Conservation (phyloP, 2,113 vertebrate species). For the Spea multiplicata region DNA sequence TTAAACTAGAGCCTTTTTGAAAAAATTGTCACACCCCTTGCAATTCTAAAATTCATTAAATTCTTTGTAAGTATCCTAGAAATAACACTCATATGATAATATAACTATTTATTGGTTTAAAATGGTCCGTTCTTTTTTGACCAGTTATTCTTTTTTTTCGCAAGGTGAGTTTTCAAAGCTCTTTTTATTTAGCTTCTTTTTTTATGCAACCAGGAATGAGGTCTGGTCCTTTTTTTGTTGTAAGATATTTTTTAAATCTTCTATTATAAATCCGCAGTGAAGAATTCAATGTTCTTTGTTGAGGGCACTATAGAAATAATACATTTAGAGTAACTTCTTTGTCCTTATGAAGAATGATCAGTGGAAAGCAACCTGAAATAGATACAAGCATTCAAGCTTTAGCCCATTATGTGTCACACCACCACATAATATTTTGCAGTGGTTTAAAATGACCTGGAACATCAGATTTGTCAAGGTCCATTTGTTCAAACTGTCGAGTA, state of each 20-base stretch:
- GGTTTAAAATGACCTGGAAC: constrained; percentile 45
- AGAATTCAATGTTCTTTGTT: constrained; percentile 37
- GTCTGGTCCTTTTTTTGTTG: background rate
- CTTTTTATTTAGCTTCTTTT: background rate
- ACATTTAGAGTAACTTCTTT: constrained; percentile 45
- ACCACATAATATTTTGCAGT: constrained; percentile 24
- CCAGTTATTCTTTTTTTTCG: too few relatives aligned
- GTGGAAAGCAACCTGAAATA: constrained; percentile 20
- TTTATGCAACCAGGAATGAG: background rate
- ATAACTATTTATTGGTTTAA: too few relatives aligned
- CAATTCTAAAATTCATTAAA: too few relatives aligned
- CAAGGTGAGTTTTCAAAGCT: too few relatives aligned
- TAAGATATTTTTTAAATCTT: constrained; percentile 10
- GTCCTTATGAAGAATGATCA: constrained; percentile 28
- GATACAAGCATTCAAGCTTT: constrained; percentile 12
- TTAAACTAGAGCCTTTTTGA: too few relatives aligned
- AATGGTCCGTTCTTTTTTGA: too few relatives aligned
- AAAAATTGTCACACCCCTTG: too few relatives aligned
- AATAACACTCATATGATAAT: too few relatives aligned
- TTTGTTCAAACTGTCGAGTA: constrained; percentile 35
- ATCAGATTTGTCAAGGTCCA: constrained; percentile 47
- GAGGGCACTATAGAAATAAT: constrained; percentile 36
- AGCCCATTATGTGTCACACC: constrained; percentile 24
- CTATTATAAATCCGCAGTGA: constrained; percentile 25
- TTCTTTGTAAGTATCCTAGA: too few relatives aligned